Evolutionary conservation across 1,140 invertebrate genomes (phyloP), one percentile per base, ranked within the genome.

Genomic region (Melitaea cinxia): DNA sequence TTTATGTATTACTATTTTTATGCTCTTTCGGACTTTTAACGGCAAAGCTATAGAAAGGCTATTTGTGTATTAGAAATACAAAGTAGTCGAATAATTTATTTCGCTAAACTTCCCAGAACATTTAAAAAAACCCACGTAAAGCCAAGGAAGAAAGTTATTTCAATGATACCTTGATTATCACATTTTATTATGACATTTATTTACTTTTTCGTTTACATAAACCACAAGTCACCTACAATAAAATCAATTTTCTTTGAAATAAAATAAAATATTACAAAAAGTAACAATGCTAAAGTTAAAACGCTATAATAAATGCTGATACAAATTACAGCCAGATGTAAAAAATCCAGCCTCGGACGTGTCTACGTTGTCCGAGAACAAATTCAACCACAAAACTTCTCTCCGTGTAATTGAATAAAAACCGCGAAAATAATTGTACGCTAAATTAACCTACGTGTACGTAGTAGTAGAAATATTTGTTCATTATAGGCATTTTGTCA

Each of bases 211-310:
- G 30, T 33, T 9, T 33, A 6, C 3, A 33, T 33, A 33, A 33
- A 10, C 30, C 30, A 33, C 30, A 10, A 33, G 30, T 33, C 1
- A 6, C 30, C 2, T 6, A 10, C 9, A 33, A 33, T 33, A 33
- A 33, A 33, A 33, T 33, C 12, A 33, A 33, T 33, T 33, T 10
- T 1, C 9, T 2, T 10, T 7, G 6, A 1, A 33, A 6, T 6
- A 9, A 33, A 33, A 33, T 33, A 17, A 15, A 19, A 39, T 35
- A n/a, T 39, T 42, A 15, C 14, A 42, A 52, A 60, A 60, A 60
- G 33, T 14, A 60, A 60, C 58, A 60, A 60, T 60, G 65, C 62
- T 60, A 68, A 68, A 53, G 65, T 21, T 50, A 58, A 49, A 55
- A n/a, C n/a, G n/a, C n/a, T 17, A 59, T 58, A 65, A 70, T 65